Percentiles rank a stretch among this genome's conserved stretches.
Conservation (phyloP, 2,797 vertebrate genomes). For the Artibeus jamaicensis region DNA sequence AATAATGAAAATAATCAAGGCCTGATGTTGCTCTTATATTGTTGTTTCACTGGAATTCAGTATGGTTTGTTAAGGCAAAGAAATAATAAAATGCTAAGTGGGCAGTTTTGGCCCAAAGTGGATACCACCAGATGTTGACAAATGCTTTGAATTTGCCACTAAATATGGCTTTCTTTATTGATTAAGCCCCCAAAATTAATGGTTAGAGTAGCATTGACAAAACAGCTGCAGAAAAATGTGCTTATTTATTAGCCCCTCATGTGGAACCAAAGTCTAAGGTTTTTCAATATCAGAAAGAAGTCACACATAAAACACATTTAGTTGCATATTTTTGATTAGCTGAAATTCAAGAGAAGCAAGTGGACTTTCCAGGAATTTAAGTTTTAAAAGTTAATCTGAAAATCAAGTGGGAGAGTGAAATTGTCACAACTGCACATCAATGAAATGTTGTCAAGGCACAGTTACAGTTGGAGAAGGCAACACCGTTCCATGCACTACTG, state of each 20-base stretch:
- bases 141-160: slow-evolving; percentile 68
- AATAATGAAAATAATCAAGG: slow-evolving; percentile 42
- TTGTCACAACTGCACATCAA: neutral
- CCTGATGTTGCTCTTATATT: slow-evolving; percentile 48
- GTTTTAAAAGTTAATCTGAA: slow-evolving; percentile 1
- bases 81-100: slow-evolving; percentile 50
- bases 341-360: slow-evolving; percentile 19
- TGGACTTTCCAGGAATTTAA: neutral
- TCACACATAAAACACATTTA: neutral
- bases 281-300: neutral
- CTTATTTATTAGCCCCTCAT: neutral
- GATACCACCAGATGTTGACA: slow-evolving; percentile 50
- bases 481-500: neutral
- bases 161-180: slow-evolving; percentile 32
- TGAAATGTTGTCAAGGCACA: neutral
- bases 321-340: neutral
- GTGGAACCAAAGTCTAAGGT: neutral
- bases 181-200: neutral
- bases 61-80: neutral
- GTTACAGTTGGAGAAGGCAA: neutral
- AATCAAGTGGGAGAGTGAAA: neutral
- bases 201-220: neutral
- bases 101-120: slow-evolving; percentile 41
- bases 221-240: neutral
- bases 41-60: slow-evolving; percentile 65